These are phyloP conservation scores for Myripristis jacobus DNA, from an alignment of 2,797 vertebrate species.

Conservation along the genomic window DNA sequence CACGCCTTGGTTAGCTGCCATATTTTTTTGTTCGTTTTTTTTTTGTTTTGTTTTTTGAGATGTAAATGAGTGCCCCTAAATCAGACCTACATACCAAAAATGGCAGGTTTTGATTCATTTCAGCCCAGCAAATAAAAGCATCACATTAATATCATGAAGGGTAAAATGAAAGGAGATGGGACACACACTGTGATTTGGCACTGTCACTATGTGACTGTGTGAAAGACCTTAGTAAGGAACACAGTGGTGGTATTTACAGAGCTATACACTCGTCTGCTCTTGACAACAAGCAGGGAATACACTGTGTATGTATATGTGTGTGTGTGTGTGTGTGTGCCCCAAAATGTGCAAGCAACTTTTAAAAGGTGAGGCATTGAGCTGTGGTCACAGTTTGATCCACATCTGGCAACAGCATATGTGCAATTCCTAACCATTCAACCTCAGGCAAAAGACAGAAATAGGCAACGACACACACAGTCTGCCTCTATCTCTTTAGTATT, in stretches of 20 bases:
- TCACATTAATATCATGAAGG: neutral
- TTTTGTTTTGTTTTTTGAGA: conserved; percentile 2
- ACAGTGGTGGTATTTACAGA: conserved; percentile 18
- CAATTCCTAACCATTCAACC: conserved; percentile 42
- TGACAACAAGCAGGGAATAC: neutral
- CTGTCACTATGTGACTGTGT: neutral
- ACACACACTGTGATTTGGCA: conserved; percentile 41
- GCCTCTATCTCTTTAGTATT: conserved; percentile 17
- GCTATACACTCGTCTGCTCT: conserved; percentile 4
- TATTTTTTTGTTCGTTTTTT: conserved; percentile 39
- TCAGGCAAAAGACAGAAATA: conserved; percentile 37
- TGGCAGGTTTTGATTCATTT: conserved; percentile 20
- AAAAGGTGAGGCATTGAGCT: conserved; percentile 30
- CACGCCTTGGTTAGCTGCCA: neutral
- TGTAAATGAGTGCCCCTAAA: conserved; percentile 11
- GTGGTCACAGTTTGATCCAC: conserved; percentile 54
- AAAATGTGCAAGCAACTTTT: conserved; percentile 31
- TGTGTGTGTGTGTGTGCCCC: conserved; percentile 10
- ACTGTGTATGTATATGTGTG: neutral
- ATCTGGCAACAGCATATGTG: conserved; percentile 63
- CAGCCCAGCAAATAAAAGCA: neutral
- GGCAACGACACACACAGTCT: neutral
- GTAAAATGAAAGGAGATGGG: conserved; percentile 31
- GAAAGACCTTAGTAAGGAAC: conserved; percentile 15
- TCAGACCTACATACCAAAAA: conserved; percentile 21